Evolutionary conservation across 1,140 invertebrate species (phyloP), one percentile per base, ranked within the genome.

Genomic region (Luehdorfia chinensis): DNA sequence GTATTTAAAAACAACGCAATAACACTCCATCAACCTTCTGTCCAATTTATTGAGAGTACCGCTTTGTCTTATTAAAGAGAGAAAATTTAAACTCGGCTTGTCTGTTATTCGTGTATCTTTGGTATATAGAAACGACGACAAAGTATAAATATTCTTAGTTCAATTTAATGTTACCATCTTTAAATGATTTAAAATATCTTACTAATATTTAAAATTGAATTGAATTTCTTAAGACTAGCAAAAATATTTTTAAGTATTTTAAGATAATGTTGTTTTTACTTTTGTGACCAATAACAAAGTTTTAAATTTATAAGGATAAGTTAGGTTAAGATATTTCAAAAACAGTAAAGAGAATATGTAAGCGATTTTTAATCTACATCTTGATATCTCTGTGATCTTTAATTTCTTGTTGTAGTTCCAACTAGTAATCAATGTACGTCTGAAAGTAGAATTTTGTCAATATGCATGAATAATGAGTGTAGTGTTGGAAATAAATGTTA

Each of bases 401-500:
- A 68, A 67, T 72, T 78, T 71, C 61, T 73, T 75, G 74, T 83
- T 80, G 69, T 75, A 74, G 60, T 74, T 68, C 61, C 70, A 75
- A 75, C 64, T 70, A 58, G 54, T 68, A 60, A 71, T 68, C 37
- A 55, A 61, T 78, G 66, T 74, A 60, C 65, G 58, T 68, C 63
- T 55, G 63, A 58, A 66, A 70, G 67, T 77, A 67, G 68, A 64
- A 64, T 73, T n/a, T 70, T 59, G 64, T 78, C 61, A 73, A 73
- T 74, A 76, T 85, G 76, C 76, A 83, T 81, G 76, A 73, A 70
- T 71, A n/a, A 71, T 71, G 65, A 74, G 71, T 73, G 71, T 75
- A 74, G 73, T 71, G 75, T 80, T 76, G 70, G 63, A 74, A 80
- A 81, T 81, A 85, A 81, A 83, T 83, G 69, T 75, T 84, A 81